phyloP scores from a whole-genome alignment of 2,797 vertebrate genomes.

The Enteromius argenteus region DNA sequence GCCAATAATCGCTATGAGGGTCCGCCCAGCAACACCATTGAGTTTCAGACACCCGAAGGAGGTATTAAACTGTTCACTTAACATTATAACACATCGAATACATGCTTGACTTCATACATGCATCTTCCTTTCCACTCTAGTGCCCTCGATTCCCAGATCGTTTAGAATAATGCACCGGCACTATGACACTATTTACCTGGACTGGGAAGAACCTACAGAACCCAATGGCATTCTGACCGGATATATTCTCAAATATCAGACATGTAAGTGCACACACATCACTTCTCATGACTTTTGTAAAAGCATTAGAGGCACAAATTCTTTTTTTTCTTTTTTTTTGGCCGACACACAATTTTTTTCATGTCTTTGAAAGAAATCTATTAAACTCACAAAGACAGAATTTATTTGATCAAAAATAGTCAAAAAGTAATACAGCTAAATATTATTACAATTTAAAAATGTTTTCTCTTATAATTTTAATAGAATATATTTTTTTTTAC shows the following conservation, averaged over 20 bases:
- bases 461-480: not conserved
- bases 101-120: not conserved
- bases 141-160: slow-evolving; percentile 89
- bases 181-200: slow-evolving; percentile 90
- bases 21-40: slow-evolving; percentile 87
- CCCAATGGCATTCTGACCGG: slow-evolving; percentile 93
- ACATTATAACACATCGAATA: not conserved
- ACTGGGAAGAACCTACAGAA: slow-evolving; percentile 93
- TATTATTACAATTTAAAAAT: not conserved
- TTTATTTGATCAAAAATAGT: too few relatives aligned
- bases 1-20: slow-evolving; percentile 93
- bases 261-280: slow-evolving; percentile 76
- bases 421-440: not conserved
- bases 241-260: slow-evolving; percentile 89
- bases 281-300: not conserved
- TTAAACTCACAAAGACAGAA: too few relatives aligned
- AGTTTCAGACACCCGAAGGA: slow-evolving; percentile 95
- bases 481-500: too few relatives aligned
- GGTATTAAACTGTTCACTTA: slow-evolving; percentile 75
- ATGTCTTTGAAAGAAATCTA: too few relatives aligned
- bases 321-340: not conserved
- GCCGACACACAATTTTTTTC: too few relatives aligned
- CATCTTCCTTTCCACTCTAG: slow-evolving; percentile 69
- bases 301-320: not conserved
- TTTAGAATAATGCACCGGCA: slow-evolving; percentile 94